Conservation (phyloP, 2,797 vertebrate species). For the Sebastes variabilis region DNA sequence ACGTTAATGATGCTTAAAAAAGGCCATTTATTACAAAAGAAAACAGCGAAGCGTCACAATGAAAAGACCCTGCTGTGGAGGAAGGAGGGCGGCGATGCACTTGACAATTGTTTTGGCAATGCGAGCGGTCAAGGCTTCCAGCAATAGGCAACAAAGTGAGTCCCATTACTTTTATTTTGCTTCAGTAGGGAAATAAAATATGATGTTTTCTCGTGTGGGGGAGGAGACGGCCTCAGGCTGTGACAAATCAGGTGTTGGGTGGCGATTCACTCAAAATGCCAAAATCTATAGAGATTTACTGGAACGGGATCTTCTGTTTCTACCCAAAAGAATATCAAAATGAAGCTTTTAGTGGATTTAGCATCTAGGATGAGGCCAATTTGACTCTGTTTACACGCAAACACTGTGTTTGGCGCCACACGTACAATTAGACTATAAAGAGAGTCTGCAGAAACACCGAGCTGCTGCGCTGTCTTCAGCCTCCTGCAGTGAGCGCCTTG, state of each 20-base stretch:
- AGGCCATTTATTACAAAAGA: conserved; percentile 8
- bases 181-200: conserved; percentile 19
- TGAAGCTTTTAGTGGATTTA: conserved; percentile 4
- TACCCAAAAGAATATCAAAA: neutral
- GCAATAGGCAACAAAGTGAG: conserved; percentile 10
- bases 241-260: conserved; percentile 38
- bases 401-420: neutral
- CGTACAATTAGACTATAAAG: conserved; percentile 31
- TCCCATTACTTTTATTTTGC: conserved; percentile 24
- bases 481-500: conserved; percentile 52
- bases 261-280: conserved; percentile 7
- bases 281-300: conserved; percentile 1
- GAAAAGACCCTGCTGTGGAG: conserved; percentile 13
- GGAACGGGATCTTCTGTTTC: neutral
- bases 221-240: conserved; percentile 31
- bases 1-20: neutral
- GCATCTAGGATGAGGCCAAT: neutral
- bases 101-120: conserved; percentile 14
- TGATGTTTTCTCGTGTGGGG: conserved; percentile 20
- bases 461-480: conserved; percentile 33
- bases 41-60: conserved; percentile 9
- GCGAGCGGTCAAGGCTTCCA: conserved; percentile 7
- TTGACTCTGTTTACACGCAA: conserved; percentile 20
- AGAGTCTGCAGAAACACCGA: conserved; percentile 25
- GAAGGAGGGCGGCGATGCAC: conserved; percentile 5